A percentile compares a stretch with the other conserved stretches of the same genome.
Conservation (phyloP, 2,888 invertebrate species). For the Macrosoma leucophasiata region DNA sequence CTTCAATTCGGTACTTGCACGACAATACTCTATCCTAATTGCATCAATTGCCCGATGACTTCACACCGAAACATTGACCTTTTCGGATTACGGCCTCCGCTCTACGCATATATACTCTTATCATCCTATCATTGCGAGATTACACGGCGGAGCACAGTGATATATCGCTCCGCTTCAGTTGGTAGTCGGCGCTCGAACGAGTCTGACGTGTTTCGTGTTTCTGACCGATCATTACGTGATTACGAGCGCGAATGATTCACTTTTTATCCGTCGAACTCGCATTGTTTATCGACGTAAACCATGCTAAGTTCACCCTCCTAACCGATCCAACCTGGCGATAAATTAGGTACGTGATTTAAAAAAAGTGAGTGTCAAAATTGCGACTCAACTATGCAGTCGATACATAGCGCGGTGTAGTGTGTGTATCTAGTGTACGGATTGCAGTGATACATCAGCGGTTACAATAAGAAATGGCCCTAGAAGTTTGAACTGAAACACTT, state of each 20-base stretch:
- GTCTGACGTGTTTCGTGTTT: conserved; percentile 22
- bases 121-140: conserved; percentile 33
- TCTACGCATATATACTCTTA: conserved; percentile 36
- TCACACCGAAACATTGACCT: conserved; percentile 72
- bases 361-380: too few species aligned
- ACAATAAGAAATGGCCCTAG: conserved; percentile 37
- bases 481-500: conserved; percentile 28
- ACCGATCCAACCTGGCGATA: conserved; percentile 32
- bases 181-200: conserved; percentile 19
- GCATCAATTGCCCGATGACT: conserved; percentile 47
- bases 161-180: neutral
- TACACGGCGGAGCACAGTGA: too few species aligned
- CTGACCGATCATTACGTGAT: conserved; percentile 1
- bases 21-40: conserved; percentile 27
- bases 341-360: too few species aligned
- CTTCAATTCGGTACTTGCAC: neutral
- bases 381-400: too few species aligned
- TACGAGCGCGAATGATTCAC: conserved; percentile 17
- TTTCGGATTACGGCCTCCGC: conserved; percentile 47
- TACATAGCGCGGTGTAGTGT: too few species aligned
- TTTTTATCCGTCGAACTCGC: conserved; percentile 13
- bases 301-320: conserved; percentile 25
- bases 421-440: conserved; percentile 44
- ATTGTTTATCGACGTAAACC: conserved; percentile 19
- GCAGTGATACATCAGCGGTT: conserved; percentile 46